Percentiles rank a stretch among this genome's conserved stretches.
phyloP scores from a whole-genome alignment of 2,113 vertebrate species.

The Anser brachyrhynchus region DNA sequence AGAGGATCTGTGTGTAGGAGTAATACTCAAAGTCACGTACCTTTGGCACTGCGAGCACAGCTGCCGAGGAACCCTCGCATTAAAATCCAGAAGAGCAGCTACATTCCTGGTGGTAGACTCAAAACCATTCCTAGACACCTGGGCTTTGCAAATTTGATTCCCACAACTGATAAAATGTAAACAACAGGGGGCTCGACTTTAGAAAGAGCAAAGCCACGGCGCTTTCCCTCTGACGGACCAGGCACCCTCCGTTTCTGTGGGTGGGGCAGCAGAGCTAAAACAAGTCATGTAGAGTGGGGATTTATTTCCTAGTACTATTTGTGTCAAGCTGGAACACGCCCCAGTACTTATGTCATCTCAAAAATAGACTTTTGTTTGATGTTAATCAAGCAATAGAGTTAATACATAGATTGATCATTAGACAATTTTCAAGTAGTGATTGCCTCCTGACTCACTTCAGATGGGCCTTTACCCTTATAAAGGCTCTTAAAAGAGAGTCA shows the following conservation, averaged over 20 bases:
- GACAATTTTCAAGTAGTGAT: not conserved
- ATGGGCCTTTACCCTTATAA: not conserved
- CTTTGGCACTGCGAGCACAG: not conserved
- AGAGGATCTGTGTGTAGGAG: not conserved
- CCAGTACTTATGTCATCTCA: not conserved
- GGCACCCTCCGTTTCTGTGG: not conserved
- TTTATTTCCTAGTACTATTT: not conserved
- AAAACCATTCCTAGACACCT: slow-evolving; percentile 53
- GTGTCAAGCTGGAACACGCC: not conserved
- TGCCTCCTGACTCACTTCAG: not conserved
- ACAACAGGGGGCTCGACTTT: slow-evolving; percentile 13
- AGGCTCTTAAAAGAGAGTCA: not conserved
- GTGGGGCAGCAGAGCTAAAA: not conserved
- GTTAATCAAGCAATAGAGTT: not conserved
- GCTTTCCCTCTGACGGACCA: not conserved
- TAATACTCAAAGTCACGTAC: not conserved
- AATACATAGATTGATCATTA: not conserved
- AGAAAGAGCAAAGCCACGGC: slow-evolving; percentile 34
- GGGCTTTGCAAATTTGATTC: slow-evolving; percentile 55
- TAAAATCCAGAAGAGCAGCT: not conserved
- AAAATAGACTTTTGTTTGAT: slow-evolving; percentile 12
- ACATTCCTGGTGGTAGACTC: not conserved
- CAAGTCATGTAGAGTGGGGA: not conserved
- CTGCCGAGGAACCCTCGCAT: not conserved
- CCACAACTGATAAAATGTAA: slow-evolving; percentile 44